These are phyloP conservation scores for Bombus superbus DNA, from an alignment of 1,140 invertebrate species.

Conservation along the genomic window DNA sequence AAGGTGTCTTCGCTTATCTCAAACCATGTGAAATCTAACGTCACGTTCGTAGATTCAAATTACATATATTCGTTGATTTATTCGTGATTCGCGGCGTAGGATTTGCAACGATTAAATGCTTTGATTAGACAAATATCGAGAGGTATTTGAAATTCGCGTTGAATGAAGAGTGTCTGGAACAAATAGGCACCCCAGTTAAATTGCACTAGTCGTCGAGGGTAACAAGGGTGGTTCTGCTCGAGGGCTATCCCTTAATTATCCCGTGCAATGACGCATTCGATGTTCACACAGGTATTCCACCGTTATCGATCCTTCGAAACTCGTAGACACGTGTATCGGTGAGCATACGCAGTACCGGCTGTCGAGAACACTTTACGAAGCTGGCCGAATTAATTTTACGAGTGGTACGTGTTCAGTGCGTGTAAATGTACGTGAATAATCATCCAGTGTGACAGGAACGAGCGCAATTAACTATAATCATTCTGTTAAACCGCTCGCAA, in stretches of 20 bases:
- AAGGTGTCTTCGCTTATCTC: too few relatives aligned
- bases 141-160: not conserved
- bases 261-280: constrained; percentile 52
- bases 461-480: not conserved
- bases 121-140: not conserved
- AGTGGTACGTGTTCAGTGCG: too few relatives aligned
- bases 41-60: too few relatives aligned
- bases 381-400: not conserved
- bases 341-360: not conserved
- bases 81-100: too few relatives aligned
- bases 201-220: constrained; percentile 13
- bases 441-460: not conserved
- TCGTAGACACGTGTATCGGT: constrained; percentile 14
- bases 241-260: constrained; percentile 52
- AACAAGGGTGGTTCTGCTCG: constrained; percentile 32
- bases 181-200: constrained; percentile 29
- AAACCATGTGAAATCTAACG: too few relatives aligned
- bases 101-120: not conserved
- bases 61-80: too few relatives aligned
- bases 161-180: constrained; percentile 22
- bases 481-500: not conserved
- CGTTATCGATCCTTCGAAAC: constrained; percentile 38
- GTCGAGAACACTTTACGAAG: not conserved
- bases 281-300: constrained; percentile 50
- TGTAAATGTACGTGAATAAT: not conserved